Percentiles rank a stretch among this genome's conserved stretches.
These are phyloP conservation scores for Caenorhabditis sulstoni DNA, from an alignment of 2,888 invertebrate genomes.

Conservation along the genomic window DNA sequence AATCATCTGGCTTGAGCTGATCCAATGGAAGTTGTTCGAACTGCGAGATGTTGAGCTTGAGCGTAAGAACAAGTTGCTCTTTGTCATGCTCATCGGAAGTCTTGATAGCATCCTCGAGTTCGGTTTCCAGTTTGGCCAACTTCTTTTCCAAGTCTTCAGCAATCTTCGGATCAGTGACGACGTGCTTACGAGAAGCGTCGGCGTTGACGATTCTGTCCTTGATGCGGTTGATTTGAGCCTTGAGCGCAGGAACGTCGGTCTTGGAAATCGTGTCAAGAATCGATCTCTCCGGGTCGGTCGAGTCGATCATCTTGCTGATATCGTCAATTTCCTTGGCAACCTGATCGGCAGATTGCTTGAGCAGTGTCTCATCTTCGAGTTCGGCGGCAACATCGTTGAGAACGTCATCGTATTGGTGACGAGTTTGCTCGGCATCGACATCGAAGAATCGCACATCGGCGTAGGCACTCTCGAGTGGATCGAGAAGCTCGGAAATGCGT, in stretches of 20 bases:
- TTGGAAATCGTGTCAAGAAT: constrained; percentile 31
- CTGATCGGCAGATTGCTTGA: constrained; percentile 54
- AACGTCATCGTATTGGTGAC: constrained; percentile 68
- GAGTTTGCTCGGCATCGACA: constrained; percentile 71
- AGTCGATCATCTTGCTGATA: constrained; percentile 14
- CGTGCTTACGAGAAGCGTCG: constrained; percentile 48
- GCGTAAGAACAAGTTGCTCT: constrained; percentile 25
- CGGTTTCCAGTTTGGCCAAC: constrained; percentile 53
- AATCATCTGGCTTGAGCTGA: constrained; percentile 37
- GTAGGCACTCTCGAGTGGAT: constrained; percentile 73
- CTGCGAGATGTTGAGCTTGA: constrained; percentile 51
- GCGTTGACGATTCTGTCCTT: constrained; percentile 50
- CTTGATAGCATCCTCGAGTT: constrained; percentile 57
- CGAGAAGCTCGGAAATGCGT: constrained; percentile 67
- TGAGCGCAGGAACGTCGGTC: constrained; percentile 55
- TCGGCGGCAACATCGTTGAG: constrained; percentile 59
- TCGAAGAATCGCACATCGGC: constrained; percentile 72
- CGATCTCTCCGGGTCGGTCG: constrained; percentile 26
- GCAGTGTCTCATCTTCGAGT: constrained; percentile 60
- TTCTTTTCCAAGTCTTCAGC: constrained; percentile 52
- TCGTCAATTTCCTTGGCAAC: constrained; percentile 28
- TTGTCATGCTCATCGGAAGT: constrained; percentile 59
- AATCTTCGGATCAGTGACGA: constrained; percentile 36
- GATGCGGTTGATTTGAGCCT: constrained; percentile 57
- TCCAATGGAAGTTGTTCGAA: constrained; percentile 49